Evolutionary conservation across 2,888 invertebrate species (phyloP), one percentile per base, ranked within the genome.

Genomic region (Helleia helle): DNA sequence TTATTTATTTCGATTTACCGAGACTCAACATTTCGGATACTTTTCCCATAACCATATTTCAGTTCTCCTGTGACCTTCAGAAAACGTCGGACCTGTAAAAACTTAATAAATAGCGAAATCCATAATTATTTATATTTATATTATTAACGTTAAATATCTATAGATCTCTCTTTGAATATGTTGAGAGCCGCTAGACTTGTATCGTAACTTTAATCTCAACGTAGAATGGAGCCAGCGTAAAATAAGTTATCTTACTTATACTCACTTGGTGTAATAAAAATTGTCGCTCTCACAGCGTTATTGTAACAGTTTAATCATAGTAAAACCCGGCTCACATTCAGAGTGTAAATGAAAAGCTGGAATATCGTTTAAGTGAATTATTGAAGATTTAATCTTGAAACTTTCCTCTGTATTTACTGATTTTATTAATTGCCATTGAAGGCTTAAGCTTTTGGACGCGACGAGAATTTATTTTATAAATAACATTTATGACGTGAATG

Each of bases 191-290:
- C 41, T 22, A 36, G 39, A 34, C 34, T 41, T 40, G 41, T 44
- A 36, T 40, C 18, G 40, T 44, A 42, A 44, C 38, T 38, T 38
- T 43, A 41, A 41, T 43, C 40, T 43, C 29, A 36, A 22, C 11
- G 41, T 30, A 31, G 29, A 41, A 43, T 25, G 18, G 31, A 40
- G 39, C 40, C 18, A 22, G 26, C 27, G 31, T 24, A 22, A 38
- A 40, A 41, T 41, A 41, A 40, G 38, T 42, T 38, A 38, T 38
- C 31, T 26, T 26, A 13, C 31, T 30, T 17, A 22, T 31, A 30
- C 37, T 36, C 4, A 24, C 36, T 36, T 29, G 30, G 24, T 30
- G 40, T 31, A 40, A 40, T 40, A 40, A 40, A 36, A 39, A 39
- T 39, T 30, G 30, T 39, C 25, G 15, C 24, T 25, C 24, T 15